These are phyloP conservation scores for Watsonalla binaria DNA, from an alignment of 2,888 invertebrate species.

Conservation along the genomic window DNA sequence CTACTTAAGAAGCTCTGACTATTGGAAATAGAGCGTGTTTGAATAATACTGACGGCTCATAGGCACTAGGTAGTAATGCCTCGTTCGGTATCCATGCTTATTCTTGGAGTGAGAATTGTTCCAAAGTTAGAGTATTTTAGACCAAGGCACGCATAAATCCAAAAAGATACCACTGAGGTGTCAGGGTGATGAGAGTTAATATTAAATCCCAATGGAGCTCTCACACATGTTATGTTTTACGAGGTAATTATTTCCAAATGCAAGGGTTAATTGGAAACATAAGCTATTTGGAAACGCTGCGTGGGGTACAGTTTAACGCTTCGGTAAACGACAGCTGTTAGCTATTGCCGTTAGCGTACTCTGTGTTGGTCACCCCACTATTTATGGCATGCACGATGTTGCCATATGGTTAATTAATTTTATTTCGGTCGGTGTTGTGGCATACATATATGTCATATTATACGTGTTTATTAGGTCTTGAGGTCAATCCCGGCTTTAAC, in stretches of 20 bases:
- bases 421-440: not conserved
- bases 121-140: no score
- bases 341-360: not conserved
- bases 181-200: no score
- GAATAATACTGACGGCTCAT: no score
- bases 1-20: no score
- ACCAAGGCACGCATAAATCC: no score
- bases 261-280: constrained; percentile 2
- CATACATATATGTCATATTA: not conserved
- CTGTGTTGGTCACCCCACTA: not conserved
- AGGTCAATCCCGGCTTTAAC: no score
- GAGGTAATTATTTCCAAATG: not conserved
- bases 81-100: no score
- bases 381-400: not conserved
- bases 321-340: not conserved
- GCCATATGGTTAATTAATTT: not conserved
- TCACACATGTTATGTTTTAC: not conserved
- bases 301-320: constrained; percentile 27
- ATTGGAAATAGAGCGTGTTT: no score
- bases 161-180: no score
- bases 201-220: not conserved
- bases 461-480: no score
- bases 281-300: constrained; percentile 16
- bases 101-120: no score
- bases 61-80: no score